Evolutionary conservation across 2,888 invertebrate species (phyloP).

Genomic region (Embidobia sp.): DNA sequence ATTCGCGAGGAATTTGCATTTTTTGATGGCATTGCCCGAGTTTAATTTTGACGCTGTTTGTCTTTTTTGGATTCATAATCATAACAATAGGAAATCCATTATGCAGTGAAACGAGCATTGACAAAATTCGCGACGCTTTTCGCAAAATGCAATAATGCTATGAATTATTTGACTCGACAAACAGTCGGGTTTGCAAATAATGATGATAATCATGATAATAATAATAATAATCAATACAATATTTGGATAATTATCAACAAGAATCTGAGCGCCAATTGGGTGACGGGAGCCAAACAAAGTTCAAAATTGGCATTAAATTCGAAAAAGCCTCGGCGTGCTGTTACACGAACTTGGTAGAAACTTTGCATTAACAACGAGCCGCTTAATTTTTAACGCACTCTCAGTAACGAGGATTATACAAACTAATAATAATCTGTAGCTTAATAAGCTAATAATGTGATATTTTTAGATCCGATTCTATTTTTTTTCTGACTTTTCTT

Average conservation of each 20-base stretch:
- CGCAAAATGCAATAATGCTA: conserved; percentile 13
- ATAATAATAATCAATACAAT: no score
- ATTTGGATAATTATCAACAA: conserved; percentile 25
- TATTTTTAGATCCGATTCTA: conserved; percentile 35
- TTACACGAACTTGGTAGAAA: conserved; percentile 3
- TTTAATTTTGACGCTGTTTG: conserved; percentile 17
- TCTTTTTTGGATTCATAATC: conserved; percentile 3
- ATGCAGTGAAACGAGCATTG: conserved; percentile 34
- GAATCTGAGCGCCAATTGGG: conserved; percentile 6
- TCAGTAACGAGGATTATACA: conserved; percentile 11
- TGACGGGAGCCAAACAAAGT: background rate
- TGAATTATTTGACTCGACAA: conserved; percentile 37
- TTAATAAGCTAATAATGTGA: conserved; percentile 29
- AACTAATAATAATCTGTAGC: conserved; percentile 16
- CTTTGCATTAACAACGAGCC: background rate
- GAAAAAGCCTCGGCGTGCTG: background rate
- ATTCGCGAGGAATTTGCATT: conserved; percentile 52
- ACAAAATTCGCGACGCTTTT: conserved; percentile 2
- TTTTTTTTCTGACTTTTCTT: background rate
- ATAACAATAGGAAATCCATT: conserved; percentile 11
- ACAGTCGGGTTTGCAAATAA: conserved; percentile 31
- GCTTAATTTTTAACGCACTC: conserved; percentile 14
- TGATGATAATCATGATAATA: no score
- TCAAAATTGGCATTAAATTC: no score
- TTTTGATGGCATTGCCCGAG: conserved; percentile 13